These are phyloP conservation scores for Leptoteleia sp. DNA, from an alignment of 1,140 invertebrate genomes.

Conservation along the genomic window DNA sequence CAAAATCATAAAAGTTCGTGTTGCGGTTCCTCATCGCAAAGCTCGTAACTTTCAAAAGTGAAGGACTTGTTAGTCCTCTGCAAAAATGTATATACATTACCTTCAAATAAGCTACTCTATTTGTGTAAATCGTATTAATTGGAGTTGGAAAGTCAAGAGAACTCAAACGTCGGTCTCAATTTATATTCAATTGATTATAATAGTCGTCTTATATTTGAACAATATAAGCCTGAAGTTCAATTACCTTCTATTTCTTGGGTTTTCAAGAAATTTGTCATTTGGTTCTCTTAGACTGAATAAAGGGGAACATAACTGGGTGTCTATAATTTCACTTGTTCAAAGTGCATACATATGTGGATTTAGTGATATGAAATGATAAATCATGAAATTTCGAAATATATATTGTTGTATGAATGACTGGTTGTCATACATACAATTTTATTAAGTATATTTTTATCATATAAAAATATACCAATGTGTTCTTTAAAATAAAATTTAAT, in stretches of 20 bases:
- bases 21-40: slow-evolving; percentile 73
- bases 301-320: slow-evolving; percentile 6
- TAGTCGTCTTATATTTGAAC: slow-evolving; percentile 53
- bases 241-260: neutral
- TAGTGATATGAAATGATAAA: too few relatives aligned
- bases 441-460: too few relatives aligned
- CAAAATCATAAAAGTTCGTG: slow-evolving; percentile 75
- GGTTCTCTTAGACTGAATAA: slow-evolving; percentile 48
- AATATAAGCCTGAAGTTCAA: slow-evolving; percentile 12
- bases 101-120: slow-evolving; percentile 31
- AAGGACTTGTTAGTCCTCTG: neutral
- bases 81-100: slow-evolving; percentile 48
- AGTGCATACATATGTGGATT: too few relatives aligned
- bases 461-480: too few relatives aligned
- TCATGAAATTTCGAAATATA: too few relatives aligned
- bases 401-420: too few relatives aligned
- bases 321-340: too few relatives aligned
- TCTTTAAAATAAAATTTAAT: too few relatives aligned
- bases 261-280: slow-evolving; percentile 11
- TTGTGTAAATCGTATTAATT: slow-evolving; percentile 37
- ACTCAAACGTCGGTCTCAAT: slow-evolving; percentile 13
- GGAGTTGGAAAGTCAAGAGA: slow-evolving; percentile 17
- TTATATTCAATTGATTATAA: slow-evolving; percentile 17
- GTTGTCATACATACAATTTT: too few relatives aligned
- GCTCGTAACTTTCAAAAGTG: slow-evolving; percentile 67